Evolutionary conservation across 2,113 vertebrate species (phyloP).

Genomic region (Philantomba maxwellii): DNA sequence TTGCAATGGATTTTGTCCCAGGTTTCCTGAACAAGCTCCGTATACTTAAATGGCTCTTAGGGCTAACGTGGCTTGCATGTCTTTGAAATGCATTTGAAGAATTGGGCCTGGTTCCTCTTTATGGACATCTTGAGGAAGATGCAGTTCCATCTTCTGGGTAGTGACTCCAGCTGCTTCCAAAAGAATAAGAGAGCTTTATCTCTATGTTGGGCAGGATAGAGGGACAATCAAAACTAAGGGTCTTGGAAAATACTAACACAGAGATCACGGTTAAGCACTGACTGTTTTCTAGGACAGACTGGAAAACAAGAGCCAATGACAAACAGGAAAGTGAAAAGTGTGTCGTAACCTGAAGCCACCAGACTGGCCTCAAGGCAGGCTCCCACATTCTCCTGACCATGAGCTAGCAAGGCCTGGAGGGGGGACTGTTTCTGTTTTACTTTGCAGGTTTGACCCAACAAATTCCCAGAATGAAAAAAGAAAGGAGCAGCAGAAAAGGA

Average conservation of each 20-base stretch:
- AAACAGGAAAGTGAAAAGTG: not conserved
- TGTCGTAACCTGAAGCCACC: too few species aligned
- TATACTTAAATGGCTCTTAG: not conserved
- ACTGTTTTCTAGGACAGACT: not conserved
- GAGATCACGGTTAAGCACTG: not conserved
- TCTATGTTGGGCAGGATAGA: not conserved
- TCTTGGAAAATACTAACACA: not conserved
- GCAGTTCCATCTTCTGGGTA: not conserved
- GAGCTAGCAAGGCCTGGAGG: rapidly evolving
- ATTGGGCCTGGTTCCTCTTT: not conserved
- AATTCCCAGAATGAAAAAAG: not conserved
- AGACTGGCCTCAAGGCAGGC: not conserved
- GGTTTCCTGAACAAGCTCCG: not conserved
- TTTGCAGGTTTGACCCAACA: not conserved
- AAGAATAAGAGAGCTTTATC: not conserved
- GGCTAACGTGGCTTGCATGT: not conserved
- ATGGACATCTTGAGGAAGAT: not conserved
- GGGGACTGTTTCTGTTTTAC: not conserved
- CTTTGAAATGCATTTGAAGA: not conserved
- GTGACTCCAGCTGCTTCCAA: not conserved
- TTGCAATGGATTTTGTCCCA: not conserved
- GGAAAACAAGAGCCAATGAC: not conserved
- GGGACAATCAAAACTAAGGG: not conserved
- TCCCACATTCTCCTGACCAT: rapidly evolving
- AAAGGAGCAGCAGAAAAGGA: not conserved